These are phyloP conservation scores for Oreochromis aureus DNA, from an alignment of 2,113 vertebrate species.

Conservation along the genomic window DNA sequence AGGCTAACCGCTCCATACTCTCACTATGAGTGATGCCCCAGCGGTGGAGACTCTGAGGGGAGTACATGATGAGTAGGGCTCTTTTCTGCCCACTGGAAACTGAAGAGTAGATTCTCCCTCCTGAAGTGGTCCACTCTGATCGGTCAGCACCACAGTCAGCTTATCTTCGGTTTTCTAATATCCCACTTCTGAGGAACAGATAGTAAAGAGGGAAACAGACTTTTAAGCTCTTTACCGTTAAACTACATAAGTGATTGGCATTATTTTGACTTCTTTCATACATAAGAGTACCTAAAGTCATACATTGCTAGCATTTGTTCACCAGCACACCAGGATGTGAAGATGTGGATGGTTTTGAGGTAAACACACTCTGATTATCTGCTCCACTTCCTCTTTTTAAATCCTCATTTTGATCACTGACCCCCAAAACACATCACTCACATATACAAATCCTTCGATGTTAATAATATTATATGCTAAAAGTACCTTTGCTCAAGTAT, in stretches of 20 bases:
- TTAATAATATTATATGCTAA: background rate
- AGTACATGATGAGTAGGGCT: conserved; percentile 63
- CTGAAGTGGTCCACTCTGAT: background rate
- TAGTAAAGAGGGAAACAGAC: background rate
- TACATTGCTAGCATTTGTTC: background rate
- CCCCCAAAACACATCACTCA: background rate
- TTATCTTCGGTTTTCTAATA: background rate
- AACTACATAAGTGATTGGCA: background rate
- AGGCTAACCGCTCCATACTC: conserved; percentile 76
- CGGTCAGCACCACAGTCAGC: background rate
- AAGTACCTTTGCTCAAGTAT: background rate
- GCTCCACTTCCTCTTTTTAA: background rate
- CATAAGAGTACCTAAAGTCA: background rate
- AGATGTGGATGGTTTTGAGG: background rate
- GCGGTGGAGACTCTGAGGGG: conserved; percentile 76
- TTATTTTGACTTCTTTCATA: background rate
- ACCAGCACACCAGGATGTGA: background rate
- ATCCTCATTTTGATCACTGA: background rate
- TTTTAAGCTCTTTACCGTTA: background rate
- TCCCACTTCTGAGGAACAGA: background rate
- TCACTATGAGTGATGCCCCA: conserved; percentile 78
- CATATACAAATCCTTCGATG: background rate
- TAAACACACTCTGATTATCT: background rate
- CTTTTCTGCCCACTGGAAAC: background rate
- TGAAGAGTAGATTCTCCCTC: background rate